These are phyloP conservation scores for Halotydeus destructor DNA, from an alignment of 1,140 invertebrate species.

Conservation along the genomic window DNA sequence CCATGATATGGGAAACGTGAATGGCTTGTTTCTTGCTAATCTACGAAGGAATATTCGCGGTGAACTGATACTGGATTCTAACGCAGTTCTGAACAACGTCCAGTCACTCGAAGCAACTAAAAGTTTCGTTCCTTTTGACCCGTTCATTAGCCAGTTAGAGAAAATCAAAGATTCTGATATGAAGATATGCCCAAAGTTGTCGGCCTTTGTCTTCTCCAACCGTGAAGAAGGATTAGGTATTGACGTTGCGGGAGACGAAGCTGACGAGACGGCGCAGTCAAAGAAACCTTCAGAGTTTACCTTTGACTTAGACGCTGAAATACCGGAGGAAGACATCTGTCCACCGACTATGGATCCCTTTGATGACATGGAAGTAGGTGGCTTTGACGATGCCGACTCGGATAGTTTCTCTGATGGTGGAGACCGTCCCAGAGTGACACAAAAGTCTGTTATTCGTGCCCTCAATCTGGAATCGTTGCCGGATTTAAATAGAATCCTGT, in stretches of 20 bases:
- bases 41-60: background rate
- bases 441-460: slow-evolving; percentile 2
- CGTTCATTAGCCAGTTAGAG: background rate
- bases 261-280: background rate
- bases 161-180: background rate
- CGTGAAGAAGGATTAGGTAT: background rate
- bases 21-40: slow-evolving; percentile 9
- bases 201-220: background rate
- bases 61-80: slow-evolving; percentile 7
- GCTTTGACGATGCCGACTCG: background rate
- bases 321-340: too few species aligned
- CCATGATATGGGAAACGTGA: slow-evolving; percentile 12
- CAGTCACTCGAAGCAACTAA: background rate
- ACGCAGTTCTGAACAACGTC: background rate
- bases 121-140: background rate
- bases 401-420: background rate
- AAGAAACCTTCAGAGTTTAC: slow-evolving; percentile 1
- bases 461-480: background rate
- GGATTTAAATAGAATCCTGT: slow-evolving; percentile 4
- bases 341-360: too few species aligned
- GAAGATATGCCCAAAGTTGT: background rate
- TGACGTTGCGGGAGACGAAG: background rate
- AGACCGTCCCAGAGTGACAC: background rate
- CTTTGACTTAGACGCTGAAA: slow-evolving; percentile 8
- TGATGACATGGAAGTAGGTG: too few species aligned